A percentile compares a stretch with the other conserved stretches of the same genome.
Evolutionary conservation across 2,113 vertebrate species (phyloP).

Genomic region (Trematocara stigmaticum): DNA sequence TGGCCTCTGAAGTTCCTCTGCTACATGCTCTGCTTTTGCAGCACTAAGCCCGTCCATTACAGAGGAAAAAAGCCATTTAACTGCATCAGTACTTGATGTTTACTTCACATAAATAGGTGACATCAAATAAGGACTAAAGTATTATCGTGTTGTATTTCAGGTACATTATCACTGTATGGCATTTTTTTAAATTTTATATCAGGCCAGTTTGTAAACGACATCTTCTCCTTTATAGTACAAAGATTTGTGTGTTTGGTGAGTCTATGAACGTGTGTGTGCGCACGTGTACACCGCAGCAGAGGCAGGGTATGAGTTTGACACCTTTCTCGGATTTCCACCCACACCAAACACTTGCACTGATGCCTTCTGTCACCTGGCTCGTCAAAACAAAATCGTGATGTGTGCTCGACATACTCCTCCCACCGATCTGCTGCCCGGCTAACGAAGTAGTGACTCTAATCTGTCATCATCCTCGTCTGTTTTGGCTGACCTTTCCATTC

Average conservation of each 20-base stretch:
- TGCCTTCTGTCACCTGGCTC: background rate
- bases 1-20: background rate
- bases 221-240: background rate
- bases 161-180: background rate
- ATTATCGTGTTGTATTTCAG: background rate
- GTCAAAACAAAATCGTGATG: background rate
- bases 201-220: background rate
- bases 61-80: background rate
- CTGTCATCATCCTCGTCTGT: slow-evolving; percentile 13
- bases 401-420: background rate
- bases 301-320: background rate
- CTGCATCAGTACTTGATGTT: background rate
- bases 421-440: background rate
- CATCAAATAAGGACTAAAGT: background rate
- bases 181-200: background rate
- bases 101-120: background rate
- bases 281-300: background rate
- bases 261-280: background rate
- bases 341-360: background rate
- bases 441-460: slow-evolving; percentile 6
- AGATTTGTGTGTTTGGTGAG: background rate
- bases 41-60: background rate
- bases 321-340: background rate
- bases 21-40: background rate
- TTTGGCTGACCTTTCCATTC: slow-evolving; percentile 18